Evolutionary conservation across 2,888 invertebrate species (phyloP), one percentile per base, ranked within the genome.

Genomic region (Andrena praecox): DNA sequence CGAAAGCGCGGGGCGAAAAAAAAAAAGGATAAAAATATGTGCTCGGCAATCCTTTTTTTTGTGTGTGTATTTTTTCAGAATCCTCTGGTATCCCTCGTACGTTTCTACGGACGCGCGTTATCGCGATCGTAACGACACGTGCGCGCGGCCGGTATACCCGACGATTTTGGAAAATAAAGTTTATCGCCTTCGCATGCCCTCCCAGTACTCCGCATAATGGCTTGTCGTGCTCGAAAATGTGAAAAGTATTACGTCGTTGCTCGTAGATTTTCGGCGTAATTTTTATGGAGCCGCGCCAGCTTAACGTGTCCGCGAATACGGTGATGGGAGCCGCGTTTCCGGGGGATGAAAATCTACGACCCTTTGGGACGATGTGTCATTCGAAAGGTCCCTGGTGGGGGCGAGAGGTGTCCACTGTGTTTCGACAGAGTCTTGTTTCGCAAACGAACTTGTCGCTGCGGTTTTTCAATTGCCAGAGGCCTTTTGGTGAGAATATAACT

Each of bases 121-220:
- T 88, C 88, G 84, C 86, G 87, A 89, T 88, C 87, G 87, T 89
- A 85, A 85, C 85, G 76, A 75, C 81, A 69, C 48, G 80, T 60
- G 82, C 2, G 29, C 80, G 78, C 75, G 81, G 84, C 24, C 56
- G 56, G 80, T 70, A 42, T 70, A 42, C 66, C 73, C 78, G 86
- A 84, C 89, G 87, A 88, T 86, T 89, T 86, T 87, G 83, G 76
- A 89, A 89, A 89, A 89, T 89, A 89, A 89, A 89, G 89, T 89
- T 89, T 88, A 87, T 89, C 89, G 87, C 85, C 87, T 89, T 89
- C 79, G 83, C 71, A 70, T 42, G 81, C 68, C 56, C 64, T 60
- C 69, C 73, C 85, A 77, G 70, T 54, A 64, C 69, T 80, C 77
- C 79, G 79, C 84, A 85, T 88, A 89, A 88, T 88, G 81, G 89